Evolutionary conservation across 2,797 vertebrate genomes (phyloP).

Genomic region (Poeciliopsis gracilis): DNA sequence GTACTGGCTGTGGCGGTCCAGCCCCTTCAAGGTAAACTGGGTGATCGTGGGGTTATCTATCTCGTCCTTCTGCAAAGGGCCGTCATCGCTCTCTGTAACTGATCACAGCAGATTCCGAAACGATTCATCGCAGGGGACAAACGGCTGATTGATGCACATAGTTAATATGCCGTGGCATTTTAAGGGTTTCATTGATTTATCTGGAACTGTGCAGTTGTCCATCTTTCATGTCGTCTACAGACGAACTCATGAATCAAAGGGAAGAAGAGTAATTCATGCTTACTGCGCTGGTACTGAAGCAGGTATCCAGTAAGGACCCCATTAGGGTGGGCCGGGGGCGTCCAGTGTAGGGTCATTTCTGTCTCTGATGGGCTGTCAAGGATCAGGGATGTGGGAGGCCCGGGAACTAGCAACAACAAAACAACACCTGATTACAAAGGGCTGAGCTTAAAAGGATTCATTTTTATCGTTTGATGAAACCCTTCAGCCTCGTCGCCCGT

Average conservation of each 20-base stretch:
- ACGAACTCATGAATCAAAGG: background rate
- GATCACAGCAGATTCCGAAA: slow-evolving; percentile 33
- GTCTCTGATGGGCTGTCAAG: slow-evolving; percentile 86
- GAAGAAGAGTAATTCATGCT: slow-evolving; percentile 34
- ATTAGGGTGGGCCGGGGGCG: slow-evolving; percentile 81
- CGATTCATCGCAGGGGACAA: slow-evolving; percentile 41
- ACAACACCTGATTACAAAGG: slow-evolving; percentile 25
- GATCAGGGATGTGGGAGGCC: slow-evolving; percentile 78
- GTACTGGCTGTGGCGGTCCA: slow-evolving; percentile 83
- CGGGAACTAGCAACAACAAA: slow-evolving; percentile 81
- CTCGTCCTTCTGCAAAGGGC: slow-evolving; percentile 66
- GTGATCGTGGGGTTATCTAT: slow-evolving; percentile 66
- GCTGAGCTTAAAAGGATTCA: background rate
- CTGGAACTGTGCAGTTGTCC: slow-evolving; percentile 7
- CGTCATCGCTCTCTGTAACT: slow-evolving; percentile 74
- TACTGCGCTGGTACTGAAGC: slow-evolving; percentile 84
- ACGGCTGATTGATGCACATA: slow-evolving; percentile 50
- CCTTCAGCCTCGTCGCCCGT: background rate
- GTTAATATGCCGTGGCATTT: slow-evolving; percentile 32
- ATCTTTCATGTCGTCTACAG: background rate
- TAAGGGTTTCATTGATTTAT: slow-evolving; percentile 48
- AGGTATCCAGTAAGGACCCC: slow-evolving; percentile 83
- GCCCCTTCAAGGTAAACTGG: slow-evolving; percentile 75
- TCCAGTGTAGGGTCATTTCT: slow-evolving; percentile 86
- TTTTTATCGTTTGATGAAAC: slow-evolving; percentile 17